These are phyloP conservation scores for Salvelinus fontinalis DNA, from an alignment of 2,113 vertebrate species.

Conservation along the genomic window DNA sequence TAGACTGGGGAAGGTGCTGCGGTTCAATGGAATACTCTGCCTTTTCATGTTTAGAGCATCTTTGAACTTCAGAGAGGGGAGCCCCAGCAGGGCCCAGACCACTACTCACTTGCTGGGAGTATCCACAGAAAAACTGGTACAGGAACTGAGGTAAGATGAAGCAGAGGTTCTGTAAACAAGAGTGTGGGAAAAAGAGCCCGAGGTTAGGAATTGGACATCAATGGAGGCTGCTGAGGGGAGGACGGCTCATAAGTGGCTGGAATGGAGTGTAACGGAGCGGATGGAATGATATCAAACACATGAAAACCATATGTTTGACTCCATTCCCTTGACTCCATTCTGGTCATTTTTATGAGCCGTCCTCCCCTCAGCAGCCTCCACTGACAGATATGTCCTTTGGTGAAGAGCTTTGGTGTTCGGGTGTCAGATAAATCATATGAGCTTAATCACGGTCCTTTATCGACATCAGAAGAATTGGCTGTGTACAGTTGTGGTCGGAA, in stretches of 20 bases:
- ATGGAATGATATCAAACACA: too few species aligned
- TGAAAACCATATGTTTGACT: too few species aligned
- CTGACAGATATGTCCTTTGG: neutral
- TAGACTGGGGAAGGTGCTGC: conserved; percentile 22
- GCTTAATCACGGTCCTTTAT: too few species aligned
- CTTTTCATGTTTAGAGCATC: conserved; percentile 27
- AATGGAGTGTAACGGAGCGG: too few species aligned
- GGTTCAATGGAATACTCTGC: conserved; percentile 5
- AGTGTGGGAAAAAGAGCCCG: neutral
- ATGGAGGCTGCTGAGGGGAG: too few species aligned
- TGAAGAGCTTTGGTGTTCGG: neutral
- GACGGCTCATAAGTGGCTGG: too few species aligned
- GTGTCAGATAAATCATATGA: too few species aligned
- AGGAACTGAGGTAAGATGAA: conserved; percentile 99
- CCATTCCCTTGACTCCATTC: too few species aligned
- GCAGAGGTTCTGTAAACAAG: conserved; percentile 87
- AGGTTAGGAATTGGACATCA: neutral
- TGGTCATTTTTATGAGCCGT: too few species aligned
- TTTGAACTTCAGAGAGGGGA: conserved; percentile 35
- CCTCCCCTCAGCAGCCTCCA: too few species aligned
- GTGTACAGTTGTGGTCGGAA: too few species aligned
- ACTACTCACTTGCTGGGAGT: conserved; percentile 93
- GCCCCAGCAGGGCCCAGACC: neutral
- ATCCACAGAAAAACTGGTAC: conserved; percentile 99
- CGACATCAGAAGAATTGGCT: too few species aligned